Base-by-base conservation (phyloP, 2,113 vertebrate genomes). In the Parus major region DNA sequence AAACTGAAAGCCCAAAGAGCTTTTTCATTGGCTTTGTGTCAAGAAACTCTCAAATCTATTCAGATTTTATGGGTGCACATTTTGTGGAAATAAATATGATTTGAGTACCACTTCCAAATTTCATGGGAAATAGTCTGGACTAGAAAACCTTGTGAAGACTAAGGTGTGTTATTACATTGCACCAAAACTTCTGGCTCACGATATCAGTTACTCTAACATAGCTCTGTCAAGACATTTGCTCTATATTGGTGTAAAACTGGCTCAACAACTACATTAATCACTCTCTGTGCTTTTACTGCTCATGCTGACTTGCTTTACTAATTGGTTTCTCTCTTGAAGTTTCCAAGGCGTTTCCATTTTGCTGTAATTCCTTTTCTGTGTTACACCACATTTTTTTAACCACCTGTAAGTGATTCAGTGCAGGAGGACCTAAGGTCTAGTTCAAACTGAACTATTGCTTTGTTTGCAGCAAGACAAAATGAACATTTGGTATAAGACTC, bases 381-480 rank as follows among this genome's bases (percentile, higher is more conserved):
- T 61, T 69, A 49, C 13, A 50, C 2, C 1, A 0, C 31, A 83
- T 96, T 55, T 71, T 56, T 20, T 85, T 66, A 92, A 65, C 57
- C 57, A 82, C 31, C 49, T 82, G 41, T 49, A 89, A 85, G 53
- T 50, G 84, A 87, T 85, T 76, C 0, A 0, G 27, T 80, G 23
- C 2, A 3, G 50, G 55, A 71, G 85, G 61, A 89, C 66, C 87
- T 87, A 20, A 87, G 14, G n/a, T 90, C 91, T 92, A 49, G 25
- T 61, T 87, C 71, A 70, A 29, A 72, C 25, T 81, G 80, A 94
- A 89, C 88, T 49, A 84, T 61, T 65, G n/a, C 36, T 87, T 85
- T 92, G 36, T 88, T 95, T 92, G 70, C 35, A 91, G 55, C 50
- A 77, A 91, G 66, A 77, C 33, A 87, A 90, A 96, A 90, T 35